These are phyloP conservation scores for Myotis yumanensis DNA, from an alignment of 2,113 vertebrate species.

Conservation along the genomic window DNA sequence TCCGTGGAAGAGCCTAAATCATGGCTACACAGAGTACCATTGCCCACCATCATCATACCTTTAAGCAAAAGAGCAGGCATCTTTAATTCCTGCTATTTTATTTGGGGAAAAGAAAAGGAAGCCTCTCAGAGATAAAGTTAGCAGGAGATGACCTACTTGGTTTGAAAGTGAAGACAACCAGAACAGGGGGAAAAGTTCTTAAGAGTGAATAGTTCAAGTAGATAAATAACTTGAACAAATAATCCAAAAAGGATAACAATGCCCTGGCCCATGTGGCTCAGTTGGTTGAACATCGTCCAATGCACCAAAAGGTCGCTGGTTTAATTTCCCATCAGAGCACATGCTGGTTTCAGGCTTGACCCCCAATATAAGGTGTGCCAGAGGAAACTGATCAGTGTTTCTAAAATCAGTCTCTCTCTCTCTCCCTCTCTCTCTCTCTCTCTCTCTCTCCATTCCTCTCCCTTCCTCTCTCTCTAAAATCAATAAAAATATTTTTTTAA, in stretches of 20 bases:
- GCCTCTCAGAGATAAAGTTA: neutral
- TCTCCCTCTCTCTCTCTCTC: too few relatives aligned
- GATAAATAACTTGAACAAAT: neutral
- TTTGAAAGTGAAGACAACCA: slow-evolving; percentile 22
- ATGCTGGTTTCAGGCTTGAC: too few relatives aligned
- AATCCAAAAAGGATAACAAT: neutral
- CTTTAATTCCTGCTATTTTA: neutral
- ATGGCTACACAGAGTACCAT: neutral
- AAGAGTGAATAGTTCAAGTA: neutral
- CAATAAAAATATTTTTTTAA: too few relatives aligned
- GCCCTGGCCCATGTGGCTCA: too few relatives aligned
- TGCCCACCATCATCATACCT: neutral
- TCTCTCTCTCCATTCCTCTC: too few relatives aligned
- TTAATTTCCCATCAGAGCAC: too few relatives aligned
- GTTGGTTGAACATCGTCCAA: too few relatives aligned
- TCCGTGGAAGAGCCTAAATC: neutral
- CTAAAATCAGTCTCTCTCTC: too few relatives aligned
- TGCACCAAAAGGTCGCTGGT: too few relatives aligned
- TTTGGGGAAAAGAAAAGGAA: neutral
- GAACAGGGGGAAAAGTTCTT: neutral
- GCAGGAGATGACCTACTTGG: neutral
- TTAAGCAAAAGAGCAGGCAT: neutral
- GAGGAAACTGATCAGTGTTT: too few relatives aligned
- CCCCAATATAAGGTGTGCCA: too few relatives aligned
- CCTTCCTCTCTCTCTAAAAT: too few relatives aligned